Evolutionary conservation across 1,140 invertebrate genomes (phyloP).

Genomic region (Drosophila nigrodunni): DNA sequence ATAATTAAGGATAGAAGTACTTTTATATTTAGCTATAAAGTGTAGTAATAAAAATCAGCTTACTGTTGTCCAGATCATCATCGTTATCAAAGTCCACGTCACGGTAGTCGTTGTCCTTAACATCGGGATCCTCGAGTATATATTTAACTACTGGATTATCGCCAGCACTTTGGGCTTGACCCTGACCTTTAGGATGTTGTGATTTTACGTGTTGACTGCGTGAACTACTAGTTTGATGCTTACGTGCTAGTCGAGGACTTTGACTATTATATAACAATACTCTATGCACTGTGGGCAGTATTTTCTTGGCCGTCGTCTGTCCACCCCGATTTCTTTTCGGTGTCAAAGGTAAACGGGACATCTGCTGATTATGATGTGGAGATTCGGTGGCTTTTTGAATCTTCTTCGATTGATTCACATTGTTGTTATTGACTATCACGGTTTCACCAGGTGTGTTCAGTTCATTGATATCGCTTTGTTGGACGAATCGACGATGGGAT

Average conservation of each 20-base stretch:
- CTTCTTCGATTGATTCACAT: constrained; percentile 46
- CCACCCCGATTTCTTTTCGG: constrained; percentile 58
- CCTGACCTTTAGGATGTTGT: constrained; percentile 31
- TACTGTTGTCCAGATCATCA: constrained; percentile 75
- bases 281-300: constrained; percentile 65
- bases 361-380: background rate
- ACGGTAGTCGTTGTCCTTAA: constrained; percentile 43
- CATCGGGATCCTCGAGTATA: constrained; percentile 48
- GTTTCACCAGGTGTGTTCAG: constrained; percentile 37
- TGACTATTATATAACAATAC: constrained; percentile 76
- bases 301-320: constrained; percentile 53
- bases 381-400: constrained; percentile 18
- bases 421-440: constrained; percentile 41
- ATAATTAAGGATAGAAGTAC: constrained; percentile 6
- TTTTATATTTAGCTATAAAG: background rate
- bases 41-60: constrained; percentile 4
- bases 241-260: constrained; percentile 68
- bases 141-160: constrained; percentile 35
- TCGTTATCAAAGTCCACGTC: constrained; percentile 71
- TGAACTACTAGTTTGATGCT: constrained; percentile 51
- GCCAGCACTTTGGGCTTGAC: background rate
- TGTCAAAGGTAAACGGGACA: constrained; percentile 52
- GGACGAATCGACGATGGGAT: constrained; percentile 52
- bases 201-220: constrained; percentile 49
- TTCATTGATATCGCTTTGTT: constrained; percentile 31